Evolutionary conservation across 2,888 invertebrate genomes (phyloP).

Genomic region (Myopa testacea): DNA sequence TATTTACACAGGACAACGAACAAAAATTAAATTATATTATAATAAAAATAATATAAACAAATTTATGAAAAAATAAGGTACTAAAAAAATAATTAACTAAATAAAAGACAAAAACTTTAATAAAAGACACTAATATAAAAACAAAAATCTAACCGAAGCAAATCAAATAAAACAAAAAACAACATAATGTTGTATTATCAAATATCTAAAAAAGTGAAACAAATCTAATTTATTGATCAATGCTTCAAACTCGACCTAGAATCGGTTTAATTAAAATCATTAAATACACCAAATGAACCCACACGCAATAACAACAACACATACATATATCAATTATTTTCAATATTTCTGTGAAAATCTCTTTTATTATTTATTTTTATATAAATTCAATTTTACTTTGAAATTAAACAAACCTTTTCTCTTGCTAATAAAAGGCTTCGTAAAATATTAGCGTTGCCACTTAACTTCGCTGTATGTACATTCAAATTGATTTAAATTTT

Average conservation of each 20-base stretch:
- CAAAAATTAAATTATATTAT: neutral
- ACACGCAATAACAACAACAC: slow-evolving; percentile 26
- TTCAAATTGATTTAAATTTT: too few species aligned
- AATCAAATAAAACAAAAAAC: slow-evolving; percentile 16
- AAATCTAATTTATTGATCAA: too few species aligned
- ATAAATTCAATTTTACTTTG: neutral
- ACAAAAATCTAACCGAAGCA: neutral
- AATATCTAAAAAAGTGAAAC: too few species aligned
- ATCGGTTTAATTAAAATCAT: slow-evolving; percentile 11
- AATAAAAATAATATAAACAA: slow-evolving; percentile 19
- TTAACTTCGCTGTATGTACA: too few species aligned
- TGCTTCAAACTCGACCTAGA: too few species aligned
- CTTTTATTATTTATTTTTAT: neutral
- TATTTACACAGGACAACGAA: slow-evolving; percentile 44
- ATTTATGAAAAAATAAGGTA: neutral
- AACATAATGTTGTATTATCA: neutral
- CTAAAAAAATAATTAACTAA: slow-evolving; percentile 1
- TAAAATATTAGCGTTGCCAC: neutral
- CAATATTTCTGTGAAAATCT: neutral
- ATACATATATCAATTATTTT: neutral
- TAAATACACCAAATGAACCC: slow-evolving; percentile 31
- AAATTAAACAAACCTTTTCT: neutral
- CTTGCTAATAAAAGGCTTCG: neutral
- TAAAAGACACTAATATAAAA: neutral
- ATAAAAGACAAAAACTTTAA: neutral